These are phyloP conservation scores for Plodia interpunctella DNA, from an alignment of 1,140 invertebrate genomes.

Conservation along the genomic window DNA sequence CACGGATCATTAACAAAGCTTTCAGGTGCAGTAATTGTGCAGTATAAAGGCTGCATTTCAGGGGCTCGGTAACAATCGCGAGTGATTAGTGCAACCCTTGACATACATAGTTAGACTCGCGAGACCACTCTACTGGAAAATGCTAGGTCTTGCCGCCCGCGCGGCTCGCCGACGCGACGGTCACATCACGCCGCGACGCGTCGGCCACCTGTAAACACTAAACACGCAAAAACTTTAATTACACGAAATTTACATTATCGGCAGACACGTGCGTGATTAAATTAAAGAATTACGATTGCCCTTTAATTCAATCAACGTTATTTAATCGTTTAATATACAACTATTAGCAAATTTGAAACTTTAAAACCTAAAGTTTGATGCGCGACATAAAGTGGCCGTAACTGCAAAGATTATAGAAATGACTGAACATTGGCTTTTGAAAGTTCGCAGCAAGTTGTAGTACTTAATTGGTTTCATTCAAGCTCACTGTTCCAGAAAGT, in stretches of 20 bases:
- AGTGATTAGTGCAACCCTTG: slow-evolving; percentile 67
- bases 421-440: background rate
- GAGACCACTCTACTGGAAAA: slow-evolving; percentile 64
- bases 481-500: slow-evolving; percentile 57
- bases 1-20: slow-evolving; percentile 15
- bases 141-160: slow-evolving; percentile 52
- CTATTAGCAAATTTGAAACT: background rate
- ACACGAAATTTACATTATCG: background rate
- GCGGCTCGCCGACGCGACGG: slow-evolving; percentile 15
- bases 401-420: too few relatives aligned
- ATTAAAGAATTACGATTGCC: too few relatives aligned
- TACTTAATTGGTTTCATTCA: slow-evolving; percentile 65
- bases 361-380: too few relatives aligned
- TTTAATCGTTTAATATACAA: too few relatives aligned
- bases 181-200: slow-evolving; percentile 5
- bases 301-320: too few relatives aligned
- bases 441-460: slow-evolving; percentile 15
- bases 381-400: too few relatives aligned
- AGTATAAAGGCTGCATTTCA: slow-evolving; percentile 36
- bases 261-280: too few relatives aligned
- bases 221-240: background rate
- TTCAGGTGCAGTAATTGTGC: slow-evolving; percentile 19
- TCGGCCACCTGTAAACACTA: background rate
- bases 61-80: slow-evolving; percentile 52
- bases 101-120: slow-evolving; percentile 53